These are phyloP conservation scores for Cecidostiba fungosa DNA, from an alignment of 2,888 invertebrate species.

Conservation along the genomic window DNA sequence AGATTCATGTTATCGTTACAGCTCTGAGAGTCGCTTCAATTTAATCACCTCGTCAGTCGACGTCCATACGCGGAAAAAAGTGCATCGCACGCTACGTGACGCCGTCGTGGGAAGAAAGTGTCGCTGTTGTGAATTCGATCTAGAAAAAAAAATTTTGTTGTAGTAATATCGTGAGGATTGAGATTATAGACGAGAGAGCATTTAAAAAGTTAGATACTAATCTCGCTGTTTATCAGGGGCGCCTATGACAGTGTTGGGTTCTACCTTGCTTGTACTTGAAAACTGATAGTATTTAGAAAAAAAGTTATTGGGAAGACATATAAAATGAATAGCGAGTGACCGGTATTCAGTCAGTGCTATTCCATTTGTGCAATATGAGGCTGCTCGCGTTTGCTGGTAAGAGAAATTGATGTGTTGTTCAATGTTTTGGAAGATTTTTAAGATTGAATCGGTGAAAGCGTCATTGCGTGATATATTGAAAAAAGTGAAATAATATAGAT, in stretches of 20 bases:
- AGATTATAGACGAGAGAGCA: neutral
- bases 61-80: neutral
- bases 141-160: neutral
- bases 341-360: neutral
- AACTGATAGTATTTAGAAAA: constrained; percentile 43
- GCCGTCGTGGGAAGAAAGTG: neutral
- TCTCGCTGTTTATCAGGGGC: neutral
- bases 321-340: constrained; percentile 6
- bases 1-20: neutral
- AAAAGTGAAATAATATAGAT: neutral
- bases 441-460: neutral
- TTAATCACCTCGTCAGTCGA: neutral
- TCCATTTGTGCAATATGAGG: constrained; percentile 31
- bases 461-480: neutral
- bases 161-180: neutral
- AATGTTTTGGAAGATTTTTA: neutral
- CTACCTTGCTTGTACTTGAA: constrained; percentile 21
- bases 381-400: constrained; percentile 38
- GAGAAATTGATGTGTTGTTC: neutral
- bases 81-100: neutral
- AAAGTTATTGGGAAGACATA: constrained; percentile 21
- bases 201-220: constrained; percentile 25
- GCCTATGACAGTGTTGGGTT: neutral
- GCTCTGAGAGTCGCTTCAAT: neutral
- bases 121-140: neutral